These are phyloP conservation scores for Drosophila sechellia DNA, from an alignment of 1,140 invertebrate species.

Conservation along the genomic window DNA sequence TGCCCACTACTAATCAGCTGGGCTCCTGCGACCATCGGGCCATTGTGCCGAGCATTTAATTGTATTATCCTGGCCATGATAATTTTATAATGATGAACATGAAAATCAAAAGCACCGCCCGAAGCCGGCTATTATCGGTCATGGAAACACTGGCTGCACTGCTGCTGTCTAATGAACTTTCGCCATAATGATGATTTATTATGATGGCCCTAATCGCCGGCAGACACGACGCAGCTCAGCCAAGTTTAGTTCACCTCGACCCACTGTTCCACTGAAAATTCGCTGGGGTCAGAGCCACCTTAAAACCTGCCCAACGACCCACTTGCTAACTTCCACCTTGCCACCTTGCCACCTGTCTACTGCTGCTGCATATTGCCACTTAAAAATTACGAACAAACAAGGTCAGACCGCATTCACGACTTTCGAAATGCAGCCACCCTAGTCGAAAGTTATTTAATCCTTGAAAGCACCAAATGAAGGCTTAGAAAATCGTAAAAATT, in stretches of 20 bases:
- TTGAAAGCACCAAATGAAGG: background rate
- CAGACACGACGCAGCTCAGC: conserved; percentile 39
- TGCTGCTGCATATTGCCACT: conserved; percentile 57
- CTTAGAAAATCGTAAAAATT: too few relatives aligned
- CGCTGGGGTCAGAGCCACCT: conserved; percentile 22
- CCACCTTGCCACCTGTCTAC: conserved; percentile 19
- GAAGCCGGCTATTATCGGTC: conserved; percentile 40
- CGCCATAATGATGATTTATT: conserved; percentile 74
- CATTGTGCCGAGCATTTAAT: conserved; percentile 58
- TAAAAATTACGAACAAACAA: conserved; percentile 48
- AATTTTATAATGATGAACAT: conserved; percentile 58
- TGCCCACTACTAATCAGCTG: conserved; percentile 19
- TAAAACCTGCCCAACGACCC: conserved; percentile 5
- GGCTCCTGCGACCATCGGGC: conserved; percentile 14
- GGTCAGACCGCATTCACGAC: conserved; percentile 22
- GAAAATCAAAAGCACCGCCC: conserved; percentile 55
- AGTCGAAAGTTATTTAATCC: background rate
- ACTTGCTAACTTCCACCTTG: conserved; percentile 28
- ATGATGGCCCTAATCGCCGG: conserved; percentile 66
- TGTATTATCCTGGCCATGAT: conserved; percentile 63
- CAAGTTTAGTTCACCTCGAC: background rate
- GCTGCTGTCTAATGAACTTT: conserved; percentile 61
- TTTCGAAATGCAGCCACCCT: background rate
- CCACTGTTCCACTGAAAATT: conserved; percentile 50
- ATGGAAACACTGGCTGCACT: conserved; percentile 31